These are phyloP conservation scores for Entomobrya proxima DNA, from an alignment of 2,888 invertebrate species.

Conservation along the genomic window DNA sequence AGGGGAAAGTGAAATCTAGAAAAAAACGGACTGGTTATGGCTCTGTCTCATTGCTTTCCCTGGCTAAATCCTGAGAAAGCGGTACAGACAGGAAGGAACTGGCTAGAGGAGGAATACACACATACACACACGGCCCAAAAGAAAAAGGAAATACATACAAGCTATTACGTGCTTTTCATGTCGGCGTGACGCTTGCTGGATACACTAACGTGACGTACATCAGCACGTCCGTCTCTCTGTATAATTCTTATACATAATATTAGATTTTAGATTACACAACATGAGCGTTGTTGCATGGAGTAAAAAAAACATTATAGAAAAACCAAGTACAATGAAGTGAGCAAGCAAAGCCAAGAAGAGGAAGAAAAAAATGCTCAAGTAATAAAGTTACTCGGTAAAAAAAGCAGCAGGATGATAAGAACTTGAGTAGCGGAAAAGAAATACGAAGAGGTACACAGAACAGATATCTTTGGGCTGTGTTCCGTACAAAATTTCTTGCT, in stretches of 20 bases:
- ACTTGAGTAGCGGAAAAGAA: too few relatives aligned
- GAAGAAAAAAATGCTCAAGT: too few relatives aligned
- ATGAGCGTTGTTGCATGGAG: constrained; percentile 23
- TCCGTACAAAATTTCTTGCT: too few relatives aligned
- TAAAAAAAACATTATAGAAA: not conserved
- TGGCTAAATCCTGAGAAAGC: constrained; percentile 15
- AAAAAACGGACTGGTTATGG: constrained; percentile 3
- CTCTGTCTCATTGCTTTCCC: not conserved
- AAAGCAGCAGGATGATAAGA: too few relatives aligned
- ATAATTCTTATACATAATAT: not conserved
- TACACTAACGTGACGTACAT: constrained; percentile 46
- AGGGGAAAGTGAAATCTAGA: not conserved
- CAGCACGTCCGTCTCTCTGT: constrained; percentile 45
- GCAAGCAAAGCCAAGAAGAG: too few relatives aligned
- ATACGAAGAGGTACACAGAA: too few relatives aligned
- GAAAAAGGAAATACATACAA: constrained; percentile 7
- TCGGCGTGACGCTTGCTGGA: constrained; percentile 31
- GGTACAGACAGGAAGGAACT: constrained; percentile 34
- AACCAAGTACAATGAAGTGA: too few relatives aligned
- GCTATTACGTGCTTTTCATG: constrained; percentile 18
- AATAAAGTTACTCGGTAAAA: too few relatives aligned
- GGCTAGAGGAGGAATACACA: constrained; percentile 15
- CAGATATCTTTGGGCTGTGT: too few relatives aligned
- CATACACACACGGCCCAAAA: not conserved
- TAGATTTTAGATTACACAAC: constrained; percentile 12